A percentile compares a stretch with the other conserved stretches of the same genome.
Conservation (phyloP, 2,113 vertebrate species). For the Upupa epops region DNA sequence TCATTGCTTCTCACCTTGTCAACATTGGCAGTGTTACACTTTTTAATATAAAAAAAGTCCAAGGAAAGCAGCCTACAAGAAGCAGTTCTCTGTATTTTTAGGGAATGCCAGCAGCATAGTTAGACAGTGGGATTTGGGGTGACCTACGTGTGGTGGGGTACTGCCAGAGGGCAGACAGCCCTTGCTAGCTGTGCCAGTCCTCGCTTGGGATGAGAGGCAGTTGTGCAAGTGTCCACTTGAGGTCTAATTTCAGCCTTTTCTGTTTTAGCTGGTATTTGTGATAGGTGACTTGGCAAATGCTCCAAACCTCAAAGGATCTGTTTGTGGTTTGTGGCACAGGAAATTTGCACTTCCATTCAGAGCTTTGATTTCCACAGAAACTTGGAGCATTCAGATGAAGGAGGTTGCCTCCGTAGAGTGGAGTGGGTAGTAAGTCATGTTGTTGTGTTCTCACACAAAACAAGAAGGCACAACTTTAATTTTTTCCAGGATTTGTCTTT, state of each 20-base stretch:
- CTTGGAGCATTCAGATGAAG: not conserved
- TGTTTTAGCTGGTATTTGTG: not conserved
- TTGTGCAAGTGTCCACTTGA: not conserved
- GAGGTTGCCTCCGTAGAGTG: rapidly evolving
- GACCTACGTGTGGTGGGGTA: not conserved
- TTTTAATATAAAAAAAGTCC: not conserved
- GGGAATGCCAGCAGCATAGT: not conserved
- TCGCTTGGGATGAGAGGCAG: not conserved
- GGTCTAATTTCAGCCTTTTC: not conserved
- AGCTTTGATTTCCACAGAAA: not conserved
- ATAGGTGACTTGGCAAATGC: not conserved
- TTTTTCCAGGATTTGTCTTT: not conserved
- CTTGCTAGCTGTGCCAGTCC: no score
- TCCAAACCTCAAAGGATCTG: rapidly evolving
- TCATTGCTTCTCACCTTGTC: not conserved
- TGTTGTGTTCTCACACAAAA: not conserved
- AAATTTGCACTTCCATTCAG: not conserved
- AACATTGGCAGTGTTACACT: rapidly evolving
- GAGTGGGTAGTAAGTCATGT: not conserved
- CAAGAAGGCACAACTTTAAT: rapidly evolving
- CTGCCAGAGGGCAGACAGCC: not conserved
- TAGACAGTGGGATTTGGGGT: not conserved
- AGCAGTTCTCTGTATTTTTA: not conserved
- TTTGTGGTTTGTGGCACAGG: not conserved
- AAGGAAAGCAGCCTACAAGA: not conserved